phyloP scores from a whole-genome alignment of 2,113 vertebrate species.

The Anhinga rufa region DNA sequence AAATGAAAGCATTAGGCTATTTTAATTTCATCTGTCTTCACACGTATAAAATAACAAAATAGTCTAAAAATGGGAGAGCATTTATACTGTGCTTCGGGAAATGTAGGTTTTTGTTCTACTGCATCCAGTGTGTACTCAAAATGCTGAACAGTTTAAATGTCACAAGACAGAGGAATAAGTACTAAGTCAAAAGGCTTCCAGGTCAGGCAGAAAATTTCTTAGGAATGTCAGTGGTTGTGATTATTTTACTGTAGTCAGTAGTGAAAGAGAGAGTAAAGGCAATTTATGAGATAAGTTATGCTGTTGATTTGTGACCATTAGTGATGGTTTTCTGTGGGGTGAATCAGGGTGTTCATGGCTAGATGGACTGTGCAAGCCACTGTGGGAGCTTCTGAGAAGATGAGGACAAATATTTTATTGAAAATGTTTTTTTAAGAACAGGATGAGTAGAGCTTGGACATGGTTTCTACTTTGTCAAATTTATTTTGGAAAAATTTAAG shows the following conservation, averaged over 20 bases:
- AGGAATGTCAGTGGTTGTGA: neutral
- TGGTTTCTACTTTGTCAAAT: neutral
- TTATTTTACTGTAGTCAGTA: neutral
- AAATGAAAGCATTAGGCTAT: neutral
- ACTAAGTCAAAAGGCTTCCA: neutral
- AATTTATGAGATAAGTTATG: neutral
- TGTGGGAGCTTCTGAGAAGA: neutral
- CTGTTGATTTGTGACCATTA: neutral
- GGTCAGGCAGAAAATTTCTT: neutral
- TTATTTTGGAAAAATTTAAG: neutral
- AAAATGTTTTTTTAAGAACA: neutral
- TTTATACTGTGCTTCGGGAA: neutral
- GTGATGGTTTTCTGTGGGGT: neutral
- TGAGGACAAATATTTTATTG: neutral
- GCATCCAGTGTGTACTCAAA: neutral
- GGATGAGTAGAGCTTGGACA: neutral
- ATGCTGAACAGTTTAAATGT: neutral
- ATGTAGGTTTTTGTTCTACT: neutral
- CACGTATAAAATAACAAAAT: neutral
- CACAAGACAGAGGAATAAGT: neutral
- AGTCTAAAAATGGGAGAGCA: neutral
- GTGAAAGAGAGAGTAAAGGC: neutral
- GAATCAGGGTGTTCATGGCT: neutral
- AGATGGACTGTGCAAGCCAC: neutral
- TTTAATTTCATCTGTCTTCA: neutral